phyloP scores from a whole-genome alignment of 2,888 invertebrate genomes.

The Clusia tigrina region DNA sequence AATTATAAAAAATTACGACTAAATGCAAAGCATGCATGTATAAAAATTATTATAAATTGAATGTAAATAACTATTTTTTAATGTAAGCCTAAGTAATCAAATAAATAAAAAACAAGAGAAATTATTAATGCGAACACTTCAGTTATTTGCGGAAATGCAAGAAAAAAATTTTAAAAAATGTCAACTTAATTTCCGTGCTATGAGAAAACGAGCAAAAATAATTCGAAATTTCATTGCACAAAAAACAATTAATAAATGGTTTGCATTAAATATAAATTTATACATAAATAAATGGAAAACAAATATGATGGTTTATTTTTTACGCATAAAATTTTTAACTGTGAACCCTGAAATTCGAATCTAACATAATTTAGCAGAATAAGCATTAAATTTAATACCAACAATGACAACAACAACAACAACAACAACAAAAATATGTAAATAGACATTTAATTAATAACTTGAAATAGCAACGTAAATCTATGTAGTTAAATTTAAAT shows the following conservation, averaged over 20 bases:
- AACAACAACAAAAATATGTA: constrained; percentile 19
- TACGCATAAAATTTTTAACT: neutral
- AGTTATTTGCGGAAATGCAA: neutral
- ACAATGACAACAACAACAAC: constrained; percentile 19
- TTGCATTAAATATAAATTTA: no score
- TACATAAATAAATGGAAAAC: neutral
- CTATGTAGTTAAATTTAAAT: constrained; percentile 58
- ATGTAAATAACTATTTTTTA: neutral
- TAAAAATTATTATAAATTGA: no score
- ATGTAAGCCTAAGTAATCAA: neutral
- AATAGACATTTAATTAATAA: constrained; percentile 34
- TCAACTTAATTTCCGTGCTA: neutral
- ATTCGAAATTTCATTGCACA: neutral
- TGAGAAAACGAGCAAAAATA: neutral
- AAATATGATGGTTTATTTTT: neutral
- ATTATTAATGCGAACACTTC: no score
- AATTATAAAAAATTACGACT: no score
- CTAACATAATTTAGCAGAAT: no score
- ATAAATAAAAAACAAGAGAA: neutral
- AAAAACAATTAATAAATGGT: no score
- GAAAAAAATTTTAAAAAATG: constrained; percentile 7
- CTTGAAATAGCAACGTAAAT: constrained; percentile 44
- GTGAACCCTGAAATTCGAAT: neutral
- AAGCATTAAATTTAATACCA: no score
- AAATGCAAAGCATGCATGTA: no score